Evolutionary conservation across 2,797 vertebrate genomes (phyloP), one percentile per base, ranked within the genome.

Genomic region (Pagetopsis macropterus): DNA sequence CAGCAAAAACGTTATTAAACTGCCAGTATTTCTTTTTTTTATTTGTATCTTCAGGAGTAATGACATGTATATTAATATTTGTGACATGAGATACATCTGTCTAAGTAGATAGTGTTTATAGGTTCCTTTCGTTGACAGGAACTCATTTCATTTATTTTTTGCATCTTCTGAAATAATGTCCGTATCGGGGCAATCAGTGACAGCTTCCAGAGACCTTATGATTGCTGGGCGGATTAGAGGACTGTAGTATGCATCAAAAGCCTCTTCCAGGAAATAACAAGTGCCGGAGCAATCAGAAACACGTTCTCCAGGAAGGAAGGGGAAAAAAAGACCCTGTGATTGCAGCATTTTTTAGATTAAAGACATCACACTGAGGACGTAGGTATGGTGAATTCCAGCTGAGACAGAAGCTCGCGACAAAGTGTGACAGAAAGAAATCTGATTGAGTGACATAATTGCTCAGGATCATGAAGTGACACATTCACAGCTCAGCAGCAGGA

Each of bases 261-360:
- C 67, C 70, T 82, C 75, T 84, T 87, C 81, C 74, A 78, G 76
- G 79, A 81, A 81, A 77, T 76, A 82, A 87, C 86, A 89, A 89
- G 82, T 81, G 70, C 81, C 78, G 66, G 78, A 63, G 89, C 86
- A 93, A 93, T 93, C 93, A 90, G 80, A 87, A 79, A 75, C 65
- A 49, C n/a, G 44, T 88, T 72, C 66, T 79, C 51, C 43, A 40
- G 70, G 71, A 70, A 61, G 54, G 43, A 72, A 61, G 45, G 49
- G 27, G 4, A 45, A 70, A 14, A 17, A 59, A 61, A 45, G 45
- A 12, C 17, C 3, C 3, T 60, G 52, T 87, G 91, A 91, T 91
- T 89, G 88, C 86, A 61, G 72, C 27, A 33, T 65, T 83, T 77
- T 37, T 87, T 49, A 86, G 72, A 87, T 88, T 85, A 87, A 70